A percentile compares a stretch with the other conserved stretches of the same genome.
phyloP scores from a whole-genome alignment of 2,888 invertebrate species.

The Drosophila lacicola region DNA sequence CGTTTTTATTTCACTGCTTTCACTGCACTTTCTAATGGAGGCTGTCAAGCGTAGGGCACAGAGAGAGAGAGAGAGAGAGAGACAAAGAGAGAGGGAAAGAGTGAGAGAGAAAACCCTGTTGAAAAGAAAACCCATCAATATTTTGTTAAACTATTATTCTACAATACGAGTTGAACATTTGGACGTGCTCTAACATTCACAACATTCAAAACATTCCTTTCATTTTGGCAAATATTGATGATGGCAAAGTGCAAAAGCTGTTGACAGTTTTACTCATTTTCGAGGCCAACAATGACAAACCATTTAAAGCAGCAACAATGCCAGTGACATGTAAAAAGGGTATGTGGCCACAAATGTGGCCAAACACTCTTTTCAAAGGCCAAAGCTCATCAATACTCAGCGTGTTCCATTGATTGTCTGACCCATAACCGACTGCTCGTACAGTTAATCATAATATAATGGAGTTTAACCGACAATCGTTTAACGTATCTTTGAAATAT shows the following conservation, averaged over 20 bases:
- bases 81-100: too few relatives aligned
- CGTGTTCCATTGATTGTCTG: neutral
- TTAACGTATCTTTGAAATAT: neutral
- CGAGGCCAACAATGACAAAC: conserved; percentile 20
- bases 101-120: too few relatives aligned
- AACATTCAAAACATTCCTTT: conserved; percentile 31
- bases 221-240: conserved; percentile 26
- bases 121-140: too few relatives aligned
- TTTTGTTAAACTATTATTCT: conserved; percentile 24
- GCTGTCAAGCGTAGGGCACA: neutral
- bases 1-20: conserved; percentile 56
- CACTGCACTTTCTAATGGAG: conserved; percentile 71
- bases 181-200: conserved; percentile 39
- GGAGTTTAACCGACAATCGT: neutral
- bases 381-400: conserved; percentile 8
- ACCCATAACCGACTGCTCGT: neutral
- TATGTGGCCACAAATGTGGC: neutral
- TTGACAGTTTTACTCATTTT: conserved; percentile 12
- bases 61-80: too few relatives aligned
- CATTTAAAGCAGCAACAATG: neutral
- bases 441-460: neutral
- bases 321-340: neutral
- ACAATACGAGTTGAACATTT: conserved; percentile 19
- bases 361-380: neutral
- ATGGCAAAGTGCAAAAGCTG: conserved; percentile 38